phyloP scores from a whole-genome alignment of 2,888 invertebrate species.

The Cephonodes hylas region DNA sequence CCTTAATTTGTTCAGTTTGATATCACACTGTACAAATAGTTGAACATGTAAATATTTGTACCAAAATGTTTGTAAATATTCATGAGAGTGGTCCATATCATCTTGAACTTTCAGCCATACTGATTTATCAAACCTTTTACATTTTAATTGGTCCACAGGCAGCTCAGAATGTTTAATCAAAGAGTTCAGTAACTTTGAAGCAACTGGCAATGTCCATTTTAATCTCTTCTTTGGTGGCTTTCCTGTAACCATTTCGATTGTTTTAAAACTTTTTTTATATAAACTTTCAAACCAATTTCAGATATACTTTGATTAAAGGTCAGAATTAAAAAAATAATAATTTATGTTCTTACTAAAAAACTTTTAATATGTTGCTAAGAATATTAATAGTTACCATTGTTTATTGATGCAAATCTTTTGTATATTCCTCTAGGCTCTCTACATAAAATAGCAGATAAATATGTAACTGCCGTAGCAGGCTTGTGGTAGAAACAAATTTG shows the following conservation, averaged over 20 bases:
- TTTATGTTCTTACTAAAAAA: too few species aligned
- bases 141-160: constrained; percentile 51
- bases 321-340: too few species aligned
- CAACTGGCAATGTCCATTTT: constrained; percentile 54
- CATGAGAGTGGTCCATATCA: constrained; percentile 47
- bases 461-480: constrained; percentile 41
- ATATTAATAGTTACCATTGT: constrained; percentile 32
- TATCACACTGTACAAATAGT: constrained; percentile 52
- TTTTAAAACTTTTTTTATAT: neutral
- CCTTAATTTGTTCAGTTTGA: constrained; percentile 49
- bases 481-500: constrained; percentile 53
- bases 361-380: neutral
- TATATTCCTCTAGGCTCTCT: constrained; percentile 59
- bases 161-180: constrained; percentile 46
- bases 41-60: constrained; percentile 54
- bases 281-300: too few species aligned
- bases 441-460: constrained; percentile 46
- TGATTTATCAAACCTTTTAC: constrained; percentile 47
- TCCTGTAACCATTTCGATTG: constrained; percentile 33
- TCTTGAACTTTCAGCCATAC: constrained; percentile 54
- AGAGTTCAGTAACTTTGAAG: constrained; percentile 50
- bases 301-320: too few species aligned
- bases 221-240: constrained; percentile 41
- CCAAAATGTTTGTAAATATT: constrained; percentile 57
- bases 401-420: constrained; percentile 39